These are phyloP conservation scores for Macrophya alboannulata DNA, from an alignment of 2,888 invertebrate species.

Conservation along the genomic window DNA sequence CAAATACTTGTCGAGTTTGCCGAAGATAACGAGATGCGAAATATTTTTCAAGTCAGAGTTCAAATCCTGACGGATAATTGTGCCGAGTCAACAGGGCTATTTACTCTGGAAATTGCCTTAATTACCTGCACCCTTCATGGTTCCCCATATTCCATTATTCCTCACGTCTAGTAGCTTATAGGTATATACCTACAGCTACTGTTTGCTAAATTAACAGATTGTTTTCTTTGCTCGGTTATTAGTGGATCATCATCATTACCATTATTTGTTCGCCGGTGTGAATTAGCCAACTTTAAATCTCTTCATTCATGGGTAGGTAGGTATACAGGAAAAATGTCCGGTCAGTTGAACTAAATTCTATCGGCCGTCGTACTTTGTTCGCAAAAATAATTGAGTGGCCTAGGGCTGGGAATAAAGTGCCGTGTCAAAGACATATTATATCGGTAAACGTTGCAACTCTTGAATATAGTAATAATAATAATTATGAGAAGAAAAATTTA, in stretches of 20 bases:
- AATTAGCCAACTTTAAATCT: not conserved
- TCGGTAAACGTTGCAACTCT: not conserved
- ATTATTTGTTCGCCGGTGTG: not conserved
- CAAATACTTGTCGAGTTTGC: conserved; percentile 28
- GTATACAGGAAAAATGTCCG: not conserved
- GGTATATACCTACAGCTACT: not conserved
- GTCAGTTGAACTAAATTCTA: not conserved
- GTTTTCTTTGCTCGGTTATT: conserved; percentile 19
- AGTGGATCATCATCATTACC: not conserved
- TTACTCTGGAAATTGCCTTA: conserved; percentile 38
- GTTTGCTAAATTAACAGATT: conserved; percentile 26
- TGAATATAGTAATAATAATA: not conserved
- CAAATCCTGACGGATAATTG: conserved; percentile 33
- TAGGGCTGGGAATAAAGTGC: not conserved
- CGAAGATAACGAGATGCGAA: not conserved
- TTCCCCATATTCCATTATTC: conserved; percentile 6
- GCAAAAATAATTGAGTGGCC: conserved; percentile 16
- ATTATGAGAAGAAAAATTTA: not conserved
- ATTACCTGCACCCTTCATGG: conserved; percentile 26
- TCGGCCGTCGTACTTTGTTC: conserved; percentile 4
- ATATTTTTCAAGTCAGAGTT: conserved; percentile 27
- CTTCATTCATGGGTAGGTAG: no score
- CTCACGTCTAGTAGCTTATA: conserved; percentile 1
- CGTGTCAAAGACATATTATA: not conserved
- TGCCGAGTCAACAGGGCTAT: conserved; percentile 45